Evolutionary conservation across 2,888 invertebrate genomes (phyloP), one percentile per base, ranked within the genome.

Genomic region (Mesorhabditis belari): DNA sequence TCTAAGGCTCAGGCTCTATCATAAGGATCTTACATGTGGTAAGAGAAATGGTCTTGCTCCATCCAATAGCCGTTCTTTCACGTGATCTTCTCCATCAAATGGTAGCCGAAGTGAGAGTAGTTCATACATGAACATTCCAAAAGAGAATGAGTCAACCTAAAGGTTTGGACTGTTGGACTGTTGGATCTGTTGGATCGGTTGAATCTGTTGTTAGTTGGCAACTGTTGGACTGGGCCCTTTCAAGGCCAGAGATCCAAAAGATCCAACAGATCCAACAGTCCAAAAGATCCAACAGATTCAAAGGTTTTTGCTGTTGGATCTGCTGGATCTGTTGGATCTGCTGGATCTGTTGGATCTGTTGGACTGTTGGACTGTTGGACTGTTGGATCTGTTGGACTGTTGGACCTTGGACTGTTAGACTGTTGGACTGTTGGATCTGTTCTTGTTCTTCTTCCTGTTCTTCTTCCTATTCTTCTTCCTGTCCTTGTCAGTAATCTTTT

Each of bases 81-180:
- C 91, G 2, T 94, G 92, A 82, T 94, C 94, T 79, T 93, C 91
- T 0, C 92, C 92, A 77, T 94, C 94, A 80, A 95, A 95, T 0
- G 96, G 96, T 80, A 91, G 90, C 53, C 92, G 88, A 54, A 95
- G 85, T 0, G 93, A 92, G 57, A 96, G 84, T 69, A 96, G 86
- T 83, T 98, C 96, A 82, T 95, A 98, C 73, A 96, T 85, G 80
- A 96, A 89, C 95, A 98, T 96, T 21, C 95, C 96, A 84, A 93
- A 96, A 0, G 96, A 96, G 83, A 96, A 98, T 73, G 94, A 93
- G 81, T 98, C 96, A 62, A 95, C 94, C 88, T 89, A 80, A 2
- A 77, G 76, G 12, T 55, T 3, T 49, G 25, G 3, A 56, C 2
- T n/a, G n/a, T n/a, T n/a, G n/a, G n/a, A n/a, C n/a, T n/a, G n/a